These are phyloP conservation scores for Synanthedon myopaeformis DNA, from an alignment of 2,888 invertebrate genomes.

Conservation along the genomic window DNA sequence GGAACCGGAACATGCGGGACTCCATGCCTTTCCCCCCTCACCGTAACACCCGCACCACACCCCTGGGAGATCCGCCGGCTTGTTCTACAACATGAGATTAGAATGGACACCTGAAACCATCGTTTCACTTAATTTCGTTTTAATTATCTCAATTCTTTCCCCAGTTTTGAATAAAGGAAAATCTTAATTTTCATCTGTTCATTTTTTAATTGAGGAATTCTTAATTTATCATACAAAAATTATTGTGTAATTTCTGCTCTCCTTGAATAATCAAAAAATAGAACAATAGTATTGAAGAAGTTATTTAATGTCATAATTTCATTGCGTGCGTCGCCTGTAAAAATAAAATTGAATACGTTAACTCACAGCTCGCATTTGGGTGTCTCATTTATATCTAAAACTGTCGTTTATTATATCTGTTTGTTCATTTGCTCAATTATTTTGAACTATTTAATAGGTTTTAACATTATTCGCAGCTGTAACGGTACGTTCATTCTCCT, in stretches of 20 bases:
- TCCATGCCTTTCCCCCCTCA: background rate
- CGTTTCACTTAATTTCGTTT: constrained; percentile 32
- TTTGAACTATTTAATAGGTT: too few species aligned
- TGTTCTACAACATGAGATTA: constrained; percentile 18
- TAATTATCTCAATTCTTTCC: constrained; percentile 23
- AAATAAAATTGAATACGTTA: too few species aligned
- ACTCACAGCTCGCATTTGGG: too few species aligned
- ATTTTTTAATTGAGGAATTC: background rate
- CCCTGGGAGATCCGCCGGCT: background rate
- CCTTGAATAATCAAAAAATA: too few species aligned
- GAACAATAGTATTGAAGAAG: too few species aligned
- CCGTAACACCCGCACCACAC: background rate
- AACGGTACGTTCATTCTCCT: too few species aligned
- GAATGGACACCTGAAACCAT: constrained; percentile 36
- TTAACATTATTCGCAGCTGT: too few species aligned
- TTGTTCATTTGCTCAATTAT: too few species aligned
- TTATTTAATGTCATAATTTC: too few species aligned
- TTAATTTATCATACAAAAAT: background rate
- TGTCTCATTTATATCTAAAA: too few species aligned
- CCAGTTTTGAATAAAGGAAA: background rate
- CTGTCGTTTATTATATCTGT: too few species aligned
- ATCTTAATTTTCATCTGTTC: background rate
- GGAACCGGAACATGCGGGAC: constrained; percentile 36
- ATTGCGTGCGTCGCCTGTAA: too few species aligned
- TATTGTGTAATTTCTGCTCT: background rate